Evolutionary conservation across 1,140 invertebrate species (phyloP), one percentile per base, ranked within the genome.

Genomic region (Apis florea): DNA sequence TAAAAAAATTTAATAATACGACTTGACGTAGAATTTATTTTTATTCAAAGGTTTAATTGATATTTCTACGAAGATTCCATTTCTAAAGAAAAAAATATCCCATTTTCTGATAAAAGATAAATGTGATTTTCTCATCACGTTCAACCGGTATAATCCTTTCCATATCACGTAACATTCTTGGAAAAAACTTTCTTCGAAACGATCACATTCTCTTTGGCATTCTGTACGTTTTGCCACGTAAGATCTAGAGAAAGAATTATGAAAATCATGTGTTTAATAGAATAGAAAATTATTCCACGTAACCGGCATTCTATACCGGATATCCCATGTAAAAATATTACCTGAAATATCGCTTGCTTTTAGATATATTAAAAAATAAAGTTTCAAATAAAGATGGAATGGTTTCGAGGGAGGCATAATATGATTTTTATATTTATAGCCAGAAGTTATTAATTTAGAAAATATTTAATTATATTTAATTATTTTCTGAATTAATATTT

Each of bases 71-170:
- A 40, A 40, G 31, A 40, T 1, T 66, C 10, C 2, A 21, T 66
- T 5, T 66, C 1, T 5, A n/a, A n/a, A n/a, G 21, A n/a, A 21
- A 15, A n/a, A 13, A 64, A 49, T 6, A 13, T 40, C 47, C 5
- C 19, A 21, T 0, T n/a, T 1, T 47, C 11, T 6, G 21, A 2
- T n/a, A 15, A 67, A 67, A 49, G 26, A 67, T 67, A n/a, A n/a
- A 67, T 67, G 40, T 13, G 64, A n/a, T 67, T 49, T 68, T 15
- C 66, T 49, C n/a, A 21, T 49, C 66, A 49, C n/a, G 66, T 67
- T 24, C 47, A 24, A 49, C 13, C 9, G 11, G n/a, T 47, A 47
- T 31, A 47, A 66, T 66, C 11, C 19, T 66, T 47, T 8, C 15
- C 64, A 47, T 31, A 49, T 67, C 40, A n/a, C 40, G 64, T 67